Base-by-base conservation (phyloP, 2,888 invertebrate species). In the Hylaea fasciaria region DNA sequence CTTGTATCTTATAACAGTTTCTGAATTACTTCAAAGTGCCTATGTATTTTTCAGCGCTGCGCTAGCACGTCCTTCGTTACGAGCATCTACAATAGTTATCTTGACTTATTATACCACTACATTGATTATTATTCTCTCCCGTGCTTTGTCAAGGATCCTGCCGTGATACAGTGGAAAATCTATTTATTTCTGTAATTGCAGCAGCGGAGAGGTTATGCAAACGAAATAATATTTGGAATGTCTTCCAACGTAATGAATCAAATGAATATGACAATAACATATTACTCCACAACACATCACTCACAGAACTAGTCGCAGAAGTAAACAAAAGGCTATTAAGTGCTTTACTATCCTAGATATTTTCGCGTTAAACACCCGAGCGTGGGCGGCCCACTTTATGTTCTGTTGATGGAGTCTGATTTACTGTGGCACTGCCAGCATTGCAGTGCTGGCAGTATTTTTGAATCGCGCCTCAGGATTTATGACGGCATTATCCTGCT, bases 321-420 rank as follows among this genome's bases (percentile, higher is more conserved):
- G 32, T 32, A 41, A 44, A 32, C 22, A 49, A 49, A 47, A 40
- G 45, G 40, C 17, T 28, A 57, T 47, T 51, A 48, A 48, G 52
- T 39, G 32, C 51, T n/a, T 51, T 29, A 45, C 41, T 29, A 41
- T 47, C 11, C 64, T 55, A 64, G 50, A 59, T 44, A 64, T 64
- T 64, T 63, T 61, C 63, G 61, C 47, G 61, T 57, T 46, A 60
- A 50, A 49, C 40, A 49, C 58, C 49, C 48, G 50, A 22, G 43
- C 55, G 69, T 66, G 51, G 69, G 66, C 56, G 64, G 35, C 57
- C 28, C 53, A 57, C 62, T 66, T 66, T 69, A 66, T 65, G 65
- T 64, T 41, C 59, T 46, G 62, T 57, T 69, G 69, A 69, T 67
- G 62, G 62, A 51, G 61, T 60, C 53, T 69, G 69, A 69, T 69